Base-by-base conservation (phyloP, 2,888 invertebrate species). In the Andrena trimmerana region DNA sequence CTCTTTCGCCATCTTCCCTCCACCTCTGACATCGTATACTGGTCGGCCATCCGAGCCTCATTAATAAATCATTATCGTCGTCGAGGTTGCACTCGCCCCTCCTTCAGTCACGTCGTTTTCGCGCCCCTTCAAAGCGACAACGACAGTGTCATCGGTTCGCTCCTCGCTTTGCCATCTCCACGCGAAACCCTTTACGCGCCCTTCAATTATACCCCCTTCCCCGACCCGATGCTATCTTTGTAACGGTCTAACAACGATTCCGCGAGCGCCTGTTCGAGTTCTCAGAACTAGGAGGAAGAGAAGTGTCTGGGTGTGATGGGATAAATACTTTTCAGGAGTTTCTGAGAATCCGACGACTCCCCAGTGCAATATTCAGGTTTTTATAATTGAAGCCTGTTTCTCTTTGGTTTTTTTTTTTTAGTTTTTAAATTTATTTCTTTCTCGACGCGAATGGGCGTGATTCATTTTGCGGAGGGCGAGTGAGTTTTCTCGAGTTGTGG, bases 41-140 rank as follows among this genome's bases (percentile, higher is more conserved):
- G 50, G 60, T 65, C 76, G 70, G 63, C 80, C 68, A 68, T 75
- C 65, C 52, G 62, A 54, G 77, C 57, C 77, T 83, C 75, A 82
- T 86, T 80, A 86, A 86, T 83, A 87, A 87, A 85, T 85, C 81
- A 82, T 85, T 85, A 85, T 84, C 81, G 69, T 81, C 72, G 85
- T 31, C 77, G 70, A 54, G 74, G 67, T 48, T 74, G 66, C 67
- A 75, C 75, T 68, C 71, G 48, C 71, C 72, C 68, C 69, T 42
- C 72, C 62, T 62, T 69, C 68, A 79, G 68, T 62, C 54, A 48
- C 71, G 68, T 70, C 72, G 75, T 81, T 83, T 83, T 76, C 76
- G 71, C 65, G 63, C 66, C 81, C 57, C 50, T 66, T 81, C 68
- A 68, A 68, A 77, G 73, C 57, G 31, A 50, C 52, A 62, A 62